phyloP scores from a whole-genome alignment of 2,797 vertebrate species.

The Pangasius mekongensis region DNA sequence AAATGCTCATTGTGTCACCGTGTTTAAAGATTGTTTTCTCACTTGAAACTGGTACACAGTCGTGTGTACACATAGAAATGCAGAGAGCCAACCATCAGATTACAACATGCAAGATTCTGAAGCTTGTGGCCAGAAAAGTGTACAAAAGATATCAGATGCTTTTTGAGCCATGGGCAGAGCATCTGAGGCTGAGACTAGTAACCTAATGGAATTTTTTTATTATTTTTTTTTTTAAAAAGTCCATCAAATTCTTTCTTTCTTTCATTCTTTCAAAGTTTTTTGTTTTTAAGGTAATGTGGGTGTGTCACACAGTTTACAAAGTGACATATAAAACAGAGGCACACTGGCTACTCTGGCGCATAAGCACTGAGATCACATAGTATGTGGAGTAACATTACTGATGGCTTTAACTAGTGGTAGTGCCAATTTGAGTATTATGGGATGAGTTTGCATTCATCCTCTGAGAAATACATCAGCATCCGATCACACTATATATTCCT shows the following conservation, averaged over 20 bases:
- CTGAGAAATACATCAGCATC: no score
- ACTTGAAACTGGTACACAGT: background rate
- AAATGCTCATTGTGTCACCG: background rate
- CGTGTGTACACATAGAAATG: background rate
- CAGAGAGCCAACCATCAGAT: background rate
- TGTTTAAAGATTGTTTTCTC: background rate
- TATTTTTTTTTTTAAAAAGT: background rate
- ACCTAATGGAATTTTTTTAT: background rate
- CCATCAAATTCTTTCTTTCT: no score
- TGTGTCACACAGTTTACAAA: no score
- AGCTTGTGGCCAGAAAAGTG: background rate
- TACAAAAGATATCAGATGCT: background rate
- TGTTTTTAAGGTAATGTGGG: no score
- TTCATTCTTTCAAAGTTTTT: no score
- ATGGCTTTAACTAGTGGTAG: background rate
- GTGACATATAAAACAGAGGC: no score
- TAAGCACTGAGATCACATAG: background rate
- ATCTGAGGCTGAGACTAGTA: background rate
- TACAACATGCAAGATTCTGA: background rate
- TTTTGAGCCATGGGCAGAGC: background rate
- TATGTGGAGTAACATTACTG: background rate
- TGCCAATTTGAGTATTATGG: background rate
- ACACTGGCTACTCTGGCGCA: no score
- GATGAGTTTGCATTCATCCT: background rate
- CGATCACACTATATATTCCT: no score